Evolutionary conservation across 2,113 vertebrate species (phyloP), one percentile per base, ranked within the genome.

Genomic region (Rafetus swinhoei): DNA sequence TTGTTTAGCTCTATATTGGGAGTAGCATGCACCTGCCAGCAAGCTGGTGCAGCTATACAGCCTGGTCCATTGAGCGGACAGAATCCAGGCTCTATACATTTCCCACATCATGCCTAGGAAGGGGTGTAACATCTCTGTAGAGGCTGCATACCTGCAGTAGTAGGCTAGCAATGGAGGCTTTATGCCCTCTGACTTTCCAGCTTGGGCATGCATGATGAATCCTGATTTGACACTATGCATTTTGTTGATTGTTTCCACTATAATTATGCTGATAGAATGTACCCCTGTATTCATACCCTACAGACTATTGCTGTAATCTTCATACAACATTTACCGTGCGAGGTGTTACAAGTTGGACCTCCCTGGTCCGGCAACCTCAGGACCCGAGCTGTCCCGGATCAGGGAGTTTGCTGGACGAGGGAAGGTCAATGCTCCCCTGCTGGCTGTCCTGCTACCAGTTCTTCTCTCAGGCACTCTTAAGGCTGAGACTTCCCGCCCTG

Each of bases 61-160:
- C 69, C 86, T 96, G 91, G 53, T 82, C 18, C 50, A 90, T 60
- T 86, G 92, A 92, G 91, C 92, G 80, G 94, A 60, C 12, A 79
- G 83, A 86, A 77, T 2, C 85, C 88, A 92, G 94, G 74, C 39
- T 76, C 11, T 11, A 72, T n/a, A 16, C 9, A 21, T 35, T 72
- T 72, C 16, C 18, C n/a, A 50, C 35, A 76, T 12, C 22, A 1
- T 88, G 60, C 54, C 10, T 35, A 50, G 50, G 55, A 85, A 95
- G 86, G 39, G 39, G 27, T 39, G 53, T n/a, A 50, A 86, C 0
- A 0, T 83, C 59, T 91, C 92, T 93, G 60, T 35, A 86, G 87
- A 90, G 87, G 65, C 81, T 77, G 6, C 81, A 90, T 95, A 77
- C 82, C 53, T 84, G 56, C 1, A 3, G 29, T 86, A 95, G 15